A percentile compares a stretch with the other conserved stretches of the same genome.
phyloP scores from a whole-genome alignment of 2,888 invertebrate species.

The Polymixis lichenea region DNA sequence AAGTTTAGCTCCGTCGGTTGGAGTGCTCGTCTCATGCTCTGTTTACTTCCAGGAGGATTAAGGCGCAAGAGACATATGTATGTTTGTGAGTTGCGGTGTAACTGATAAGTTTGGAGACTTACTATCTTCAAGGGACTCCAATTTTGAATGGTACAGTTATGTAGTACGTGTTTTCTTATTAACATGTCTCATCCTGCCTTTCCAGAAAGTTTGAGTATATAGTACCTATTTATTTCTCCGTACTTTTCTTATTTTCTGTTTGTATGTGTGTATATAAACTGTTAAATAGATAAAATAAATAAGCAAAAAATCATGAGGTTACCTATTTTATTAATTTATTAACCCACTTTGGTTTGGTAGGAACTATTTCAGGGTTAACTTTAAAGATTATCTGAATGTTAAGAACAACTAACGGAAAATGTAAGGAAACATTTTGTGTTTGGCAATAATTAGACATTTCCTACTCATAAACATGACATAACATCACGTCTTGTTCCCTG shows the following conservation, averaged over 20 bases:
- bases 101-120: constrained; percentile 49
- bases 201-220: not conserved
- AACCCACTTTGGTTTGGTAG: not conserved
- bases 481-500: no score
- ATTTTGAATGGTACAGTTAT: constrained; percentile 15
- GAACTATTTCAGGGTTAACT: not conserved
- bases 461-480: no score
- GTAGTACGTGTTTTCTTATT: not conserved
- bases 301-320: not conserved
- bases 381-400: not conserved
- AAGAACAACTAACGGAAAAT: no score
- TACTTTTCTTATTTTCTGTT: not conserved
- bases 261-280: not conserved
- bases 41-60: constrained; percentile 48
- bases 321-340: no score
- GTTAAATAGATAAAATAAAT: not conserved
- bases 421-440: not conserved
- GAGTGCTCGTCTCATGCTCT: constrained; percentile 53
- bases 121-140: constrained; percentile 31
- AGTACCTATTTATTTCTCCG: not conserved
- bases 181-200: not conserved
- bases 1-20: constrained; percentile 53
- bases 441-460: not conserved
- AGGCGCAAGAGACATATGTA: constrained; percentile 33
- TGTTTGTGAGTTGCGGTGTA: constrained; percentile 44